These are phyloP conservation scores for Apus apus DNA, from an alignment of 2,113 vertebrate species.

Conservation along the genomic window DNA sequence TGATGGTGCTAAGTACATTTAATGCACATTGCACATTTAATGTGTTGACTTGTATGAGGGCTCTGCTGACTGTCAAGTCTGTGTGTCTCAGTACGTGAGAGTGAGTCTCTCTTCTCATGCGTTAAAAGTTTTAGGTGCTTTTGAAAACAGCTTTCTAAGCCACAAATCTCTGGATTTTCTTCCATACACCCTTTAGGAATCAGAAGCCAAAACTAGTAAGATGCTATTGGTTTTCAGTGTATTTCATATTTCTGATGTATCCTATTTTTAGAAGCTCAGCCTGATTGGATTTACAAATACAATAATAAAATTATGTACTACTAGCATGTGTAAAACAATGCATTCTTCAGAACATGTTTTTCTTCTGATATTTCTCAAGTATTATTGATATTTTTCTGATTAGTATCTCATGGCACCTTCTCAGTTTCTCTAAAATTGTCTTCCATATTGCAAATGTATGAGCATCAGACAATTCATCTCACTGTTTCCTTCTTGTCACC, in stretches of 20 bases:
- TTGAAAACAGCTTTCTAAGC: background rate
- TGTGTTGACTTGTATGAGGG: background rate
- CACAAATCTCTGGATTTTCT: background rate
- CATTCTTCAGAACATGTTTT: background rate
- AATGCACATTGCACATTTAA: background rate
- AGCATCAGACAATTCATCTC: background rate
- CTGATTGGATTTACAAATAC: background rate
- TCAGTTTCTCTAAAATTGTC: background rate
- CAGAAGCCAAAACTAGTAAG: background rate
- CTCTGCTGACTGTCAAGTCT: background rate
- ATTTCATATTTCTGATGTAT: background rate
- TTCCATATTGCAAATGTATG: background rate
- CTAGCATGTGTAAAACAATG: background rate
- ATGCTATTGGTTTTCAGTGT: background rate
- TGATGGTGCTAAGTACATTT: background rate
- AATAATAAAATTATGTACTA: background rate
- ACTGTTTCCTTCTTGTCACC: background rate
- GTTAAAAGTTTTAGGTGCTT: background rate
- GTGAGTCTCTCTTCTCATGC: background rate
- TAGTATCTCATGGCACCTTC: background rate
- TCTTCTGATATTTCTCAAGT: background rate
- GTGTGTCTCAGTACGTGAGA: background rate
- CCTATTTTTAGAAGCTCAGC: background rate
- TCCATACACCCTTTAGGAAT: background rate
- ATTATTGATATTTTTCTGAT: constrained; percentile 1